Conservation (phyloP, 2,113 vertebrate genomes). For the Eptesicus fuscus region DNA sequence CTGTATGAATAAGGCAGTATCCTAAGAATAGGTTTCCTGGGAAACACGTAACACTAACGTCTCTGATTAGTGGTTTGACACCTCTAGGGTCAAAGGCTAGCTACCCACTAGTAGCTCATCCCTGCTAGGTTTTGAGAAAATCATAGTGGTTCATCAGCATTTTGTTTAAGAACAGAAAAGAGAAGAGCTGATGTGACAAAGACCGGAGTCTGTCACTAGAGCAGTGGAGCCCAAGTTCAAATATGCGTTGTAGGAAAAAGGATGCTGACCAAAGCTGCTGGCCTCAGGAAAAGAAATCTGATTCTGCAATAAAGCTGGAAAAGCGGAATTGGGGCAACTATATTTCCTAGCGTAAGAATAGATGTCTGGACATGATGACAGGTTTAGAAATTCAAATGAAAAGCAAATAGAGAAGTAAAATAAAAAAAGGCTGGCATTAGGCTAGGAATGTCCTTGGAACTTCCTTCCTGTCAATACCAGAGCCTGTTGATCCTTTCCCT, state of each 20-base stretch:
- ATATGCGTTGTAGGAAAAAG: neutral
- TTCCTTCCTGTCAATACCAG: slow-evolving; percentile 57
- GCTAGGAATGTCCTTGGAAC: slow-evolving; percentile 27
- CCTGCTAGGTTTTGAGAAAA: neutral
- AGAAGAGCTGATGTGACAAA: neutral
- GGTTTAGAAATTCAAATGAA: slow-evolving; percentile 64
- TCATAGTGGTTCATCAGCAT: neutral
- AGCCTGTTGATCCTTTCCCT: slow-evolving; percentile 34
- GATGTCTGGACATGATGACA: slow-evolving; percentile 39
- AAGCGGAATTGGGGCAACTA: neutral
- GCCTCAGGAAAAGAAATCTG: slow-evolving; percentile 7
- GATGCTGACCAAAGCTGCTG: neutral
- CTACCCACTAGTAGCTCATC: neutral
- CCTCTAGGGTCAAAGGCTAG: neutral
- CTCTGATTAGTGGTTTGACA: neutral
- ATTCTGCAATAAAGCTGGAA: slow-evolving; percentile 28
- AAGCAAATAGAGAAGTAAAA: slow-evolving; percentile 29
- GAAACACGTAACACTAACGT: neutral
- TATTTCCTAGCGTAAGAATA: slow-evolving; percentile 5
- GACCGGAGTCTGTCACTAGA: neutral
- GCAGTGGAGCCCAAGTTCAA: neutral
- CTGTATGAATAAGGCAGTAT: neutral
- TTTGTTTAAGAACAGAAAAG: neutral
- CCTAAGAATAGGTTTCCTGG: neutral
- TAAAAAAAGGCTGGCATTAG: neutral